Base-by-base conservation (phyloP, 2,888 invertebrate species). In the Didymodactylos carnosus region DNA sequence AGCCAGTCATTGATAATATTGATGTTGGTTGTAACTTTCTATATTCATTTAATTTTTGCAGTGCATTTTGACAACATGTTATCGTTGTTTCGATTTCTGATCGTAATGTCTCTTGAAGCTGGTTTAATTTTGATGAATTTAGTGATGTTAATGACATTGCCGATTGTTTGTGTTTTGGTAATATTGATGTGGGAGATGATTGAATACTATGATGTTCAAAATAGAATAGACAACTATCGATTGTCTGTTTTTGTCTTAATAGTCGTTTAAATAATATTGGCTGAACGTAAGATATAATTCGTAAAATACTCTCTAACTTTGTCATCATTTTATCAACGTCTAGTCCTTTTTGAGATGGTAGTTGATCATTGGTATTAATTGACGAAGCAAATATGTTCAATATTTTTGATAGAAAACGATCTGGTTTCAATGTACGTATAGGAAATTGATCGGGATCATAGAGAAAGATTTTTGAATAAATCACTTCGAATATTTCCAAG, bases 401-500 rank as follows among this genome's bases (percentile, higher is more conserved):
- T 62, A 74, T 74, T 71, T 71, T 74, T 41, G 71, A 71, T 25
- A 74, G 71, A 35, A 74, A 43, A 11, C 71, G 71, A 25, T 74
- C 74, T 25, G 74, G 74, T 69, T 74, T 71, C 6, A 74, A 41
- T 4, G 69, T 23, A 16, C 71, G 71, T 27, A 46, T 39, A 29
- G 74, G 74, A 72, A 74, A 74, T 23, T n/a, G 53, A 27, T 74
- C 74, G 43, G 71, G 74, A 27, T 74, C 74, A 27, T 69, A 25
- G 16, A 74, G 71, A 46, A 74, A 74, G 43, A 74, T 74, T 62
- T 74, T 74, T 13, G 74, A 62, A 46, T 74, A 74, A 6, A 71
- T n/a, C 11, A 69, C 53, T 53, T 74, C 74, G 41, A 74, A 74
- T 46, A 74, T 10, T 69, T 74, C 71, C n/a, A 74, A 71, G 14